Evolutionary conservation across 1,140 invertebrate genomes (phyloP).

Genomic region (Frieseomelitta varia): DNA sequence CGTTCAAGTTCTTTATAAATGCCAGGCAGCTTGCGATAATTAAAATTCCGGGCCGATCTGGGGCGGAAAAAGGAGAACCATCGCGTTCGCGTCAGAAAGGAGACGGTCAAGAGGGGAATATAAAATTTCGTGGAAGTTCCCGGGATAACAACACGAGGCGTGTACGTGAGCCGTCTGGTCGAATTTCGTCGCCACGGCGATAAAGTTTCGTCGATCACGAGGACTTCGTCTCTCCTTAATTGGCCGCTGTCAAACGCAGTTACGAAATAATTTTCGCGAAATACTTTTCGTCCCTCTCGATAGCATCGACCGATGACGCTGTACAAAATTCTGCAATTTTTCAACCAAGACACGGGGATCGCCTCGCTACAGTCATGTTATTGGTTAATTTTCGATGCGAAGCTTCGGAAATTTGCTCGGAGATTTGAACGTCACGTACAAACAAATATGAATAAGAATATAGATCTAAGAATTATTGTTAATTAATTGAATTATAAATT

Average conservation of each 20-base stretch:
- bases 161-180: not conserved
- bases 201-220: not conserved
- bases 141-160: not conserved
- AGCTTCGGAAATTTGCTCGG: no score
- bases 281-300: no score
- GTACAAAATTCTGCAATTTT: not conserved
- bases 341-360: no score
- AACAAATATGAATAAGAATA: no score
- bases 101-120: conserved; percentile 14
- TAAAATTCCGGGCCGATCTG: conserved; percentile 12
- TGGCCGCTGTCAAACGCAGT: not conserved
- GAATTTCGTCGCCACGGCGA: not conserved
- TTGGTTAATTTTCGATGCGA: no score
- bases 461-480: no score
- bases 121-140: not conserved
- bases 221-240: no score
- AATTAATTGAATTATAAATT: no score
- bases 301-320: not conserved
- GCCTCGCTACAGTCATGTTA: no score
- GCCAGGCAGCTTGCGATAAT: conserved; percentile 1
- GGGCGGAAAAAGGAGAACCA: no score
- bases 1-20: not conserved
- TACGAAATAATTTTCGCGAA: not conserved
- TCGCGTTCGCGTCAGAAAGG: not conserved
- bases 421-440: no score